Evolutionary conservation across 2,888 invertebrate species (phyloP).

Genomic region (Cryptocephalus moraei): DNA sequence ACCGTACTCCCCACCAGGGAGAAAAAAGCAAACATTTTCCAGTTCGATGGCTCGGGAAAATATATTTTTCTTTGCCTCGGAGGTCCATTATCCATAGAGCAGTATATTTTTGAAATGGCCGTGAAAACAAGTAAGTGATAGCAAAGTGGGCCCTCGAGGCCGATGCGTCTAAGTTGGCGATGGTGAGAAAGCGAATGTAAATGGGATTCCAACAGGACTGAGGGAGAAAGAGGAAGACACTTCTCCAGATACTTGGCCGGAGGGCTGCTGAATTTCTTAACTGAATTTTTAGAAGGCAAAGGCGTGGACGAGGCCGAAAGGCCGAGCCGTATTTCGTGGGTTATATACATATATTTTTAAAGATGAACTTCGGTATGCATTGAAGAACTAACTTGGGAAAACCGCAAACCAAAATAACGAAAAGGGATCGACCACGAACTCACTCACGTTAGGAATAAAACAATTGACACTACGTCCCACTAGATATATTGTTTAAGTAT

Average conservation of each 20-base stretch:
- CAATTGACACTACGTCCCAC: too few species aligned
- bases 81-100: conserved; percentile 24
- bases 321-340: background rate
- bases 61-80: conserved; percentile 18
- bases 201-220: conserved; percentile 19
- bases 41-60: conserved; percentile 4
- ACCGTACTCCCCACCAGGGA: background rate
- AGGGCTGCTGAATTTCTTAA: conserved; percentile 1
- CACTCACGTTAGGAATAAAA: too few species aligned
- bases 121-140: conserved; percentile 29
- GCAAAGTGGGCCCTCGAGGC: conserved; percentile 28
- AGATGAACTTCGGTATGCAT: too few species aligned
- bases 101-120: conserved; percentile 25
- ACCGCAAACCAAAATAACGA: too few species aligned
- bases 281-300: background rate
- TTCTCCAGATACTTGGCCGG: conserved; percentile 13
- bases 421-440: too few species aligned
- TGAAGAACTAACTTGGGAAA: too few species aligned
- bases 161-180: conserved; percentile 22
- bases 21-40: background rate
- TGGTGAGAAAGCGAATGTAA: conserved; percentile 27
- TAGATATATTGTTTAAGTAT: too few species aligned
- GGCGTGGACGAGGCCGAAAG: too few species aligned
- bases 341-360: conserved; percentile 6
- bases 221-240: background rate